A percentile compares a stretch with the other conserved stretches of the same genome.
phyloP scores from a whole-genome alignment of 1,140 invertebrate species.

The Teleopsis dalmanni region DNA sequence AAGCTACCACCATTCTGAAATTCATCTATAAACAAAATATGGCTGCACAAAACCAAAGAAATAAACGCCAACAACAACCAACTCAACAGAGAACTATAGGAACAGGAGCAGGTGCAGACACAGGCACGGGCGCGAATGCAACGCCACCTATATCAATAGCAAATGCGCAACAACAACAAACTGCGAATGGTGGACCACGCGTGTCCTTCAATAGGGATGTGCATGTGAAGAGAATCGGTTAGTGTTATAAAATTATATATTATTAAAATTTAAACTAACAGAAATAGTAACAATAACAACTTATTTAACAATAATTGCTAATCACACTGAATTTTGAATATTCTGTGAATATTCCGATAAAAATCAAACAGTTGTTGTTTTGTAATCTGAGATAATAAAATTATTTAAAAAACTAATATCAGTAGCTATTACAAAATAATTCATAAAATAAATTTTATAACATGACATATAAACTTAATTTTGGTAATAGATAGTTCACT shows the following conservation, averaged over 20 bases:
- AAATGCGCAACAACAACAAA: conserved; percentile 12
- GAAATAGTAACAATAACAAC: not conserved
- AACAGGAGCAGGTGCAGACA: not conserved
- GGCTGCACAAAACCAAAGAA: conserved; percentile 15
- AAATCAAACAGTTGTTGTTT: too few species aligned
- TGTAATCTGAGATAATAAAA: not conserved
- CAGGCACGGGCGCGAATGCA: conserved; percentile 3
- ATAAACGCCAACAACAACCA: not conserved
- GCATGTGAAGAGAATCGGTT: conserved; percentile 79
- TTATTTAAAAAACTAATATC: not conserved
- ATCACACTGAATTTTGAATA: too few species aligned
- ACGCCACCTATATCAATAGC: not conserved
- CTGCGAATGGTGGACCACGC: conserved; percentile 51
- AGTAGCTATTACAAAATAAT: too few species aligned
- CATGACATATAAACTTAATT: too few species aligned
- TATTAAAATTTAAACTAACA: not conserved
- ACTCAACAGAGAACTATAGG: not conserved
- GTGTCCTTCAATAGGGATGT: conserved; percentile 85
- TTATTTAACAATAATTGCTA: conserved; percentile 3
- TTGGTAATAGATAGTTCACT: too few species aligned
- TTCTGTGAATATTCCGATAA: too few species aligned
- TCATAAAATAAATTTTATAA: too few species aligned
- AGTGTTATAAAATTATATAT: conserved; percentile 41
- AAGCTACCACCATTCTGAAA: conserved; percentile 8
- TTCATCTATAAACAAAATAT: conserved; percentile 8